A percentile compares a stretch with the other conserved stretches of the same genome.
These are phyloP conservation scores for Camelus dromedarius DNA, from an alignment of 2,113 vertebrate genomes.

Conservation along the genomic window DNA sequence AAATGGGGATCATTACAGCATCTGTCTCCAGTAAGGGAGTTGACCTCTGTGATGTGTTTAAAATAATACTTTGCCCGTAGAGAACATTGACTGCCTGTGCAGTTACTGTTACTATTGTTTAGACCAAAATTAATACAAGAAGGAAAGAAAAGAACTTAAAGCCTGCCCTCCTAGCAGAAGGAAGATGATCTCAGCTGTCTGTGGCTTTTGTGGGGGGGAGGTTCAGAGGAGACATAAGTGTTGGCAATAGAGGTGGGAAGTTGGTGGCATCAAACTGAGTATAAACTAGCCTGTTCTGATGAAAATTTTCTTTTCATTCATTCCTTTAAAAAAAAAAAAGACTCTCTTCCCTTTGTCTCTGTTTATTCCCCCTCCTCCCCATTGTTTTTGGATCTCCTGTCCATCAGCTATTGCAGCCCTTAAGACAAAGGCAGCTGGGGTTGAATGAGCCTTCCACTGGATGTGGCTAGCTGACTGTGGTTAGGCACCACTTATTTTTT, in stretches of 20 bases:
- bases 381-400: background rate
- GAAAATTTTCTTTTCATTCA: background rate
- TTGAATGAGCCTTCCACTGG: background rate
- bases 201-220: background rate
- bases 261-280: background rate
- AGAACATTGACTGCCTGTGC: background rate
- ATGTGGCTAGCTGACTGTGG: background rate
- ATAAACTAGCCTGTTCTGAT: background rate
- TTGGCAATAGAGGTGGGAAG: background rate
- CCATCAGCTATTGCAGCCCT: background rate
- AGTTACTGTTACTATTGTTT: background rate
- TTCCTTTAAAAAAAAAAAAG: background rate
- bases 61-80: background rate
- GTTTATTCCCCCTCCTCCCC: background rate
- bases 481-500: background rate
- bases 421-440: background rate
- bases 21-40: background rate
- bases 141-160: background rate
- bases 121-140: background rate
- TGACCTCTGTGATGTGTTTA: background rate
- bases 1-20: background rate
- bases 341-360: background rate
- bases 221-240: background rate
- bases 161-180: background rate
- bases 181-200: background rate